These are phyloP conservation scores for Carollia perspicillata DNA, from an alignment of 2,113 vertebrate genomes.

Conservation along the genomic window DNA sequence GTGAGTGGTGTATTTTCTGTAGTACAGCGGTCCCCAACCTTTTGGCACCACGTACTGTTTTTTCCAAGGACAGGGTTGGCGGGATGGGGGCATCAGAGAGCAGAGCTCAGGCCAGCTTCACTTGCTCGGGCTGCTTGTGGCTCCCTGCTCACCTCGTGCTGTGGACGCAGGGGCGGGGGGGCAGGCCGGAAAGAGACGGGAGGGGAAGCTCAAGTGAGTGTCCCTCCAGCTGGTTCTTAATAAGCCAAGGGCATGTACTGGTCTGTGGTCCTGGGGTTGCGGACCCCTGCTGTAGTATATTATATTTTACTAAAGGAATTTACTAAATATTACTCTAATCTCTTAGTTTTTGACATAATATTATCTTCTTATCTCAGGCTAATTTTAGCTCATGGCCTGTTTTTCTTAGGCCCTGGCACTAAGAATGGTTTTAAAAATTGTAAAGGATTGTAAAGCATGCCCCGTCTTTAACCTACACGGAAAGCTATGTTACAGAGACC, in stretches of 20 bases:
- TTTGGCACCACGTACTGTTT: no score
- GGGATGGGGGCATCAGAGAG: no score
- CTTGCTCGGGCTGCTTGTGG: no score
- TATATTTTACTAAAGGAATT: background rate
- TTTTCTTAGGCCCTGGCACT: background rate
- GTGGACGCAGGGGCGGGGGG: no score
- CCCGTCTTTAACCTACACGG: background rate
- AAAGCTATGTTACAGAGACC: background rate
- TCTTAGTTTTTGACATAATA: background rate
- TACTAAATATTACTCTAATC: background rate
- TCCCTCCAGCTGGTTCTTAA: no score
- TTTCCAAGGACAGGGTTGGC: no score
- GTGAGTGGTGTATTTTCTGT: background rate
- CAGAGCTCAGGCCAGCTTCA: no score
- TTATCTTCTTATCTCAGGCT: background rate
- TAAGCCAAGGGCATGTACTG: no score
- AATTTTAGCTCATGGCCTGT: background rate
- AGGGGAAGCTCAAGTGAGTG: no score
- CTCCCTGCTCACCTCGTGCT: no score
- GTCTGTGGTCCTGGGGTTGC: no score
- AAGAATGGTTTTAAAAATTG: background rate
- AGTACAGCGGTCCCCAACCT: background rate
- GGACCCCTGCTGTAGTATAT: background rate
- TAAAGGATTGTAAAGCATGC: background rate
- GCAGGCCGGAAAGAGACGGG: no score